A percentile compares a stretch with the other conserved stretches of the same genome.
Conservation (phyloP, 53 echinoderm and acorn worm species). For the Temnopleurus reevesii region DNA sequence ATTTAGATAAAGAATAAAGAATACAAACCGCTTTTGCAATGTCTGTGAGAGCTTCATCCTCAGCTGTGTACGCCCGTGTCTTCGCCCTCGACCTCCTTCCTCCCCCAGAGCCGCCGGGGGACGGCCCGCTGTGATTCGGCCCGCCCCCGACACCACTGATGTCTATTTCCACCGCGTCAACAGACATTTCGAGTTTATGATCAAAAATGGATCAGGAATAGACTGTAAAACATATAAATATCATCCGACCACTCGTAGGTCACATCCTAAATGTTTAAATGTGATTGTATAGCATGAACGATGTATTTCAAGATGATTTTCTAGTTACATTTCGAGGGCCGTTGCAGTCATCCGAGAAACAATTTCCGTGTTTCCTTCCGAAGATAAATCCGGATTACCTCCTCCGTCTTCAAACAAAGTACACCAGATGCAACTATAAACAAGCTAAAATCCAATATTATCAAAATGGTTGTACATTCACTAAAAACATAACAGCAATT, state of each 20-base stretch:
- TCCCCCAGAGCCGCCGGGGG: conserved; percentile 50
- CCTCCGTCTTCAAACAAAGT: not conserved
- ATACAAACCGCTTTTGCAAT: conserved; percentile 79
- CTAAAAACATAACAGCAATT: not conserved
- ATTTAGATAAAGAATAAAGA: too few relatives aligned
- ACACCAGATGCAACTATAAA: not conserved
- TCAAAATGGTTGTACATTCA: not conserved
- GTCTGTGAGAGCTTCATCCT: conserved; percentile 79
- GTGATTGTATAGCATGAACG: not conserved
- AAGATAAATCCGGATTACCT: not conserved
- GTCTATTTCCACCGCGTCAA: conserved; percentile 40
- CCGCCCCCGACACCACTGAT: conserved; percentile 41
- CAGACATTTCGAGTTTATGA: conserved; percentile 35
- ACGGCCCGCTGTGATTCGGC: conserved; percentile 53
- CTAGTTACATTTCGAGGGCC: not conserved
- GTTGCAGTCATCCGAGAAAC: not conserved
- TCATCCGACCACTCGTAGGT: not conserved
- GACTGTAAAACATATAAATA: not conserved
- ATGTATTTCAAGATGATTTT: conserved; percentile 33
- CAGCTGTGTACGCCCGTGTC: conserved; percentile 72
- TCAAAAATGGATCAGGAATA: not conserved
- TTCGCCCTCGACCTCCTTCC: conserved; percentile 65
- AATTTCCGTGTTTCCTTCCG: conserved; percentile 26
- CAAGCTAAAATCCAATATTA: not conserved
- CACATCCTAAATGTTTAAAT: not conserved